Percentiles rank a stretch among this genome's conserved stretches.
These are phyloP conservation scores for Microtus montanus DNA, from an alignment of 2,113 vertebrate genomes.

Conservation along the genomic window DNA sequence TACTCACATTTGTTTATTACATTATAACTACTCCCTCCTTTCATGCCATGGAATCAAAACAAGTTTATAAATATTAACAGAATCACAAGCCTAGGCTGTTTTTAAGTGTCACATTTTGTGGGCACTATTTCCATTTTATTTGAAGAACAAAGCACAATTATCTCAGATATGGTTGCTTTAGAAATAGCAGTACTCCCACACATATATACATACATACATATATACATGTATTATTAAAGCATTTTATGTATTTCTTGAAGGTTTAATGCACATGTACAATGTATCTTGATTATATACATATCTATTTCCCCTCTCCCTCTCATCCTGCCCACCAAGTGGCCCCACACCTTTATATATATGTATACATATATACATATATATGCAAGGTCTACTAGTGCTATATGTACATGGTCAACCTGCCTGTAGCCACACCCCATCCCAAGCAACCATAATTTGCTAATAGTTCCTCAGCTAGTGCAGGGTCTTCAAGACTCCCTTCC, in stretches of 20 bases:
- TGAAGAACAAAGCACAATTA: not conserved
- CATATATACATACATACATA: not conserved
- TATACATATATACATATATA: too few relatives aligned
- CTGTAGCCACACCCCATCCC: not conserved
- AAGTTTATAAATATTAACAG: not conserved
- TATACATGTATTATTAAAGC: not conserved
- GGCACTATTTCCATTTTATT: slow-evolving; percentile 2
- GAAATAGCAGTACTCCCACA: not conserved
- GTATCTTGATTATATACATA: not conserved
- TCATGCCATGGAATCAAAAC: slow-evolving; percentile 17
- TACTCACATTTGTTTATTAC: not conserved
- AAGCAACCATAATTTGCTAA: not conserved
- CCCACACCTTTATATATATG: too few relatives aligned
- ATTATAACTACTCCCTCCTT: not conserved
- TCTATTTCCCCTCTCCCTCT: not conserved
- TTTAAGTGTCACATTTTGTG: not conserved
- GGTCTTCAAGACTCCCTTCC: not conserved
- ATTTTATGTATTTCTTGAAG: not conserved
- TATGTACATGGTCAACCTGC: not conserved
- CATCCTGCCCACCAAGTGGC: too few relatives aligned
- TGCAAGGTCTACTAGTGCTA: not conserved
- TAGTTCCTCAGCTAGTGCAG: not conserved
- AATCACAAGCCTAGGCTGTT: not conserved
- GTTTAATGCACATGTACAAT: not conserved
- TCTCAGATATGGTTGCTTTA: not conserved